Percentiles rank a stretch among this genome's conserved stretches.
phyloP scores from a whole-genome alignment of 2,888 invertebrate species.

The Ochropleura plecta region DNA sequence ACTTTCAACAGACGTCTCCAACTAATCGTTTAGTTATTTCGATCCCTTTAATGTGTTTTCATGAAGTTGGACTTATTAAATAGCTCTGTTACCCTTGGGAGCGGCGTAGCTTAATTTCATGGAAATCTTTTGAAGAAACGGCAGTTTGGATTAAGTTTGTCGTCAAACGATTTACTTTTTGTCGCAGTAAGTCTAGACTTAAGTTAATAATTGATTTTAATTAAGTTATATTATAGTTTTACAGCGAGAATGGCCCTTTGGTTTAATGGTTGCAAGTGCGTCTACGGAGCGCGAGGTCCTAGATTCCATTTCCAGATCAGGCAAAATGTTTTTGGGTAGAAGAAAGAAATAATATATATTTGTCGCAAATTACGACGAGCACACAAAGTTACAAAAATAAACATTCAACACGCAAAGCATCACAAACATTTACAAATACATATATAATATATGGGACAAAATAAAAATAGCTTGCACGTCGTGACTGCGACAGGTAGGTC shows the following conservation, averaged over 20 bases:
- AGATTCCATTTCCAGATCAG: not conserved
- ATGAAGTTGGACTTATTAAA: slow-evolving; percentile 36
- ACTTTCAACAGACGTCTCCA: slow-evolving; percentile 20
- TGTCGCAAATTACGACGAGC: no score
- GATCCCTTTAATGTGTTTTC: slow-evolving; percentile 43
- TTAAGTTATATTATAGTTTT: not conserved
- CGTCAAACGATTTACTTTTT: not conserved
- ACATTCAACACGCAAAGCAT: no score
- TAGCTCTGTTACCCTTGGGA: slow-evolving; percentile 31
- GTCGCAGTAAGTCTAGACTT: not conserved
- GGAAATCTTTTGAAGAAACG: slow-evolving; percentile 15
- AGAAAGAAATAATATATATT: no score
- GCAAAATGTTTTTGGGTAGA: not conserved
- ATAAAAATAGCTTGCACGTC: no score
- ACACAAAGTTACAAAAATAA: no score
- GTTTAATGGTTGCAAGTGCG: not conserved
- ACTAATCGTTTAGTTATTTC: slow-evolving; percentile 47
- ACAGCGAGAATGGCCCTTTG: not conserved
- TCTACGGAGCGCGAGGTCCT: not conserved
- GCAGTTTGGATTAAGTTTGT: slow-evolving; percentile 12
- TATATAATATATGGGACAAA: no score
- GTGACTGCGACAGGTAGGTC: no score
- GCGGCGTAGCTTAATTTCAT: slow-evolving; percentile 10
- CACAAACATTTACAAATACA: no score
- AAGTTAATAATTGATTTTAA: not conserved